phyloP scores from a whole-genome alignment of 2,888 invertebrate genomes.

The Steromphala cineraria region DNA sequence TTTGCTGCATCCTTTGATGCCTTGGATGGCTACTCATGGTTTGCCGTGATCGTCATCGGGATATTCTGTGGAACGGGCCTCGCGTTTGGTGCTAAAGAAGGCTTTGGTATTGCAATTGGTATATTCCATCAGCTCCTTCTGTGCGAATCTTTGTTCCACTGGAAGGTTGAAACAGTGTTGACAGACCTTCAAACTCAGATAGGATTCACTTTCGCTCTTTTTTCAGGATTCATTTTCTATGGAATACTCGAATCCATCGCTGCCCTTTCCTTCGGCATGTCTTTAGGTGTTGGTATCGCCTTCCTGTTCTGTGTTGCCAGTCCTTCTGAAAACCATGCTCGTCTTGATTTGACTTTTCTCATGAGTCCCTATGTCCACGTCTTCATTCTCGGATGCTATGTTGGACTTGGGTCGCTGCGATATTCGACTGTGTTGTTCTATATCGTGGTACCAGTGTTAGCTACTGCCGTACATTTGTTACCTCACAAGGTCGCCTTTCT shows the following conservation, averaged over 20 bases:
- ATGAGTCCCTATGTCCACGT: slow-evolving; percentile 32
- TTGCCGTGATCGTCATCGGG: slow-evolving; percentile 29
- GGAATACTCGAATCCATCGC: slow-evolving; percentile 32
- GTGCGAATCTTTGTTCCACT: slow-evolving; percentile 36
- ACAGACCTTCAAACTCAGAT: slow-evolving; percentile 3
- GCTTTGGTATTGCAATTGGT: slow-evolving; percentile 49
- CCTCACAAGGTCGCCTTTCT: slow-evolving; percentile 27
- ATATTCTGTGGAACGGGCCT: slow-evolving; percentile 35
- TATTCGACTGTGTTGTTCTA: slow-evolving; percentile 23
- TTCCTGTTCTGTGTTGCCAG: slow-evolving; percentile 36
- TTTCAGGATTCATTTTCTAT: slow-evolving; percentile 31
- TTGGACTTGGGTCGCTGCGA: slow-evolving; percentile 34
- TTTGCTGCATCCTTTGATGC: slow-evolving; percentile 11
- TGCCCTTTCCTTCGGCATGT: slow-evolving; percentile 41
- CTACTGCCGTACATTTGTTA: slow-evolving; percentile 20
- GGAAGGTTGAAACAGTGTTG: slow-evolving; percentile 32
- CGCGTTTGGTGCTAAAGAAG: slow-evolving; percentile 41
- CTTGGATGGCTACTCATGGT: slow-evolving; percentile 31
- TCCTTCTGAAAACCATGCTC: slow-evolving; percentile 23
- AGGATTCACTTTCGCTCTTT: slow-evolving; percentile 15
- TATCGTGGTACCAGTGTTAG: slow-evolving; percentile 21
- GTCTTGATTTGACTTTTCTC: slow-evolving; percentile 17
- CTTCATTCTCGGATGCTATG: slow-evolving; percentile 25
- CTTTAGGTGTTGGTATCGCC: slow-evolving; percentile 43
- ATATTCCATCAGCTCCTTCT: slow-evolving; percentile 37